phyloP scores from a whole-genome alignment of 2,888 invertebrate genomes.

The Lepeophtheirus nordmannii region DNA sequence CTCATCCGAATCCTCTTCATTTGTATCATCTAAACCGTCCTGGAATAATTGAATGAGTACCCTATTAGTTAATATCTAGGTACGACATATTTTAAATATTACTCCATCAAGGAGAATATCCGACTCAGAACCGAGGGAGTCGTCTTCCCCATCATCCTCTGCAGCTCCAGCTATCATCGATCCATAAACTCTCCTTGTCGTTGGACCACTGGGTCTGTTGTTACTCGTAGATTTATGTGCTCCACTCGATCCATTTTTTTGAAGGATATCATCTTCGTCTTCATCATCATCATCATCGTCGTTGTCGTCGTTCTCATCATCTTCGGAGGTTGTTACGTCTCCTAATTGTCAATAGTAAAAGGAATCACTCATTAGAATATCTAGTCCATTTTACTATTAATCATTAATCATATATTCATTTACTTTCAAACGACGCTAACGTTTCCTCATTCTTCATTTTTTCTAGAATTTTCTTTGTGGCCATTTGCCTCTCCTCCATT shows the following conservation, averaged over 20 bases:
- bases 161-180: slow-evolving; percentile 3
- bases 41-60: background rate
- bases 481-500: slow-evolving; percentile 49
- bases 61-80: background rate
- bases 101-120: slow-evolving; percentile 19
- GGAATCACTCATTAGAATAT: too few species aligned
- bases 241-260: slow-evolving; percentile 24
- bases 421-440: background rate
- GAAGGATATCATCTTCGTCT: slow-evolving; percentile 26
- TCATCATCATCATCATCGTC: slow-evolving; percentile 28
- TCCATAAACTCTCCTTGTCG: slow-evolving; percentile 15
- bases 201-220: slow-evolving; percentile 13
- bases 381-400: too few species aligned
- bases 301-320: slow-evolving; percentile 20
- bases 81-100: background rate
- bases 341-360: background rate
- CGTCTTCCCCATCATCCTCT: slow-evolving; percentile 16
- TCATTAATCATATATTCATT: too few species aligned
- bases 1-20: slow-evolving; percentile 25
- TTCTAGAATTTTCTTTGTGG: slow-evolving; percentile 23
- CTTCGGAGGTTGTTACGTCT: background rate
- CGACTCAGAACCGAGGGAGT: slow-evolving; percentile 19
- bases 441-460: slow-evolving; percentile 28
- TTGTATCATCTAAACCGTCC: background rate
- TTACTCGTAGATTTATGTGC: background rate